Evolutionary conservation across 2,797 vertebrate genomes (phyloP).

Genomic region (Selene dorsalis): DNA sequence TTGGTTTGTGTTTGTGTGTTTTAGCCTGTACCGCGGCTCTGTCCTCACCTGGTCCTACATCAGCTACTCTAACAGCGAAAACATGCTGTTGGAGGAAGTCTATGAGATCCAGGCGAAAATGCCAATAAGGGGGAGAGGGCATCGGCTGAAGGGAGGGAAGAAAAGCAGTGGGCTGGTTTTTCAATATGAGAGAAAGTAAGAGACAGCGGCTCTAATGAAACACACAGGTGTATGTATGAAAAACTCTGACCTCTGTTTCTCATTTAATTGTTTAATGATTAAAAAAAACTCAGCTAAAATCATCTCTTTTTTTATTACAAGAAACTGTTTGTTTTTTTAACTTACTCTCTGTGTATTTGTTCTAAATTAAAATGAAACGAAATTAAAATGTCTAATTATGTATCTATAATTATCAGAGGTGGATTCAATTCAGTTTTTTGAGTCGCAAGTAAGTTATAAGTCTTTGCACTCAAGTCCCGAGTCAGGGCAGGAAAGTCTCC

Average conservation of each 20-base stretch:
- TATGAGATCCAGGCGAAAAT: conserved; percentile 5
- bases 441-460: too few relatives aligned
- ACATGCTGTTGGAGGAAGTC: conserved; percentile 51
- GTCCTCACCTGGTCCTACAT: conserved; percentile 69
- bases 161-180: neutral
- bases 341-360: too few relatives aligned
- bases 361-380: too few relatives aligned
- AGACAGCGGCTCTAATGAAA: conserved; percentile 3
- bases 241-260: too few relatives aligned
- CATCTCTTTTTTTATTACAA: too few relatives aligned
- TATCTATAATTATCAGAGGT: neutral
- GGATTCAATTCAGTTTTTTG: too few relatives aligned
- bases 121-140: neutral
- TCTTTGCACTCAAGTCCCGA: too few relatives aligned
- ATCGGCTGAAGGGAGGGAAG: neutral
- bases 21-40: conserved; percentile 33
- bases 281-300: neutral
- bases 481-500: too few relatives aligned
- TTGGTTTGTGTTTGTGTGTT: conserved; percentile 17
- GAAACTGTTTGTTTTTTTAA: too few relatives aligned
- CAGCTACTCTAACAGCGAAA: conserved; percentile 36
- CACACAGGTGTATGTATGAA: neutral
- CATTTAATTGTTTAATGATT: neutral
- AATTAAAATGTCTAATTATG: too few relatives aligned
- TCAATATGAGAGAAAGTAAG: fast-evolving